phyloP scores from a whole-genome alignment of 2,113 vertebrate genomes.

The Clarias gariepinus region DNA sequence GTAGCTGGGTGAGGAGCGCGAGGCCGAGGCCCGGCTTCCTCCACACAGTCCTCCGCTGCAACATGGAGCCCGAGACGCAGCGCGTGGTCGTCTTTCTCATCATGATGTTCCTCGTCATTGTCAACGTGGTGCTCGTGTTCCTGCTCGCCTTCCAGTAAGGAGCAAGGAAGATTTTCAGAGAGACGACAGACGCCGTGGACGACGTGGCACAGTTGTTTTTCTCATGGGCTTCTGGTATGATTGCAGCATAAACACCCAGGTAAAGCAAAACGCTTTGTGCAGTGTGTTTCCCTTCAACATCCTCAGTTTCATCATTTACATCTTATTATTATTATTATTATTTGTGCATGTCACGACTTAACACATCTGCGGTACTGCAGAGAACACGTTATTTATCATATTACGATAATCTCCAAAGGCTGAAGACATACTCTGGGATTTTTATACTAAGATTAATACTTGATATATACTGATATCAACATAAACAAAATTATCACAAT shows the following conservation, averaged over 20 bases:
- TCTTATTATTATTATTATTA: not conserved
- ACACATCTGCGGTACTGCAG: not conserved
- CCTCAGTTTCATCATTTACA: not conserved
- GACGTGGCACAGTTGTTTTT: not conserved
- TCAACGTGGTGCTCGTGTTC: constrained; percentile 97
- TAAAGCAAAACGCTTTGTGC: not conserved
- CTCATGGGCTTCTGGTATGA: constrained; percentile 23
- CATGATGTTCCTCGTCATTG: constrained; percentile 93
- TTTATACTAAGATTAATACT: not conserved
- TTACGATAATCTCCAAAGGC: not conserved
- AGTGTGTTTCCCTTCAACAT: not conserved
- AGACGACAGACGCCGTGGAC: not conserved
- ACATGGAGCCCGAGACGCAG: constrained; percentile 92
- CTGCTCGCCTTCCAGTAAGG: constrained; percentile 91
- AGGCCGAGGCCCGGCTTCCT: constrained; percentile 71
- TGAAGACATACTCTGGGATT: not conserved
- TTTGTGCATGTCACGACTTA: not conserved
- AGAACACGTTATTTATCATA: not conserved
- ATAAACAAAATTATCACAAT: not conserved
- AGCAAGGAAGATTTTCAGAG: not conserved
- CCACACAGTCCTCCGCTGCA: constrained; percentile 88
- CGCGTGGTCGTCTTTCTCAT: constrained; percentile 91
- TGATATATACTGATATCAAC: not conserved
- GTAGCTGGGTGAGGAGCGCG: constrained; percentile 67
- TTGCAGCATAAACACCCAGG: not conserved